A percentile compares a stretch with the other conserved stretches of the same genome.
Evolutionary conservation across 2,797 vertebrate genomes (phyloP).

Genomic region (Sebastes diploproa): DNA sequence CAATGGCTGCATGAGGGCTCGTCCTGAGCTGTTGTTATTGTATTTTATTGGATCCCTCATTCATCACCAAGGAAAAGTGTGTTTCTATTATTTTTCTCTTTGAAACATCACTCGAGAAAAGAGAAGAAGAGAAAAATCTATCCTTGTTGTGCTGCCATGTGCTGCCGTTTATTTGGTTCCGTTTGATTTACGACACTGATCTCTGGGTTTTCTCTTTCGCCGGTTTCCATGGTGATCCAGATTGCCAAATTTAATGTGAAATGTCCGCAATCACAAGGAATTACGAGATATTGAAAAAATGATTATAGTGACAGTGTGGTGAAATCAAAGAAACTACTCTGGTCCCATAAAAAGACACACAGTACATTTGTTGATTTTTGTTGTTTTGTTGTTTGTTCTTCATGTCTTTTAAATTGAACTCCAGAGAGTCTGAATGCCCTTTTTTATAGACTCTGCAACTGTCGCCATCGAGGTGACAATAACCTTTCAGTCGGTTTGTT

Average conservation of each 20-base stretch:
- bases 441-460: slow-evolving; percentile 16
- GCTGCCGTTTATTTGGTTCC: slow-evolving; percentile 44
- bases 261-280: slow-evolving; percentile 16
- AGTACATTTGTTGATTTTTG: background rate
- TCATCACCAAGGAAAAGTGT: background rate
- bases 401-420: background rate
- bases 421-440: background rate
- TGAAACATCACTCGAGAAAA: background rate
- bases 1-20: background rate
- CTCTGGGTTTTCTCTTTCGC: slow-evolving; percentile 1
- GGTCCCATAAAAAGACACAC: background rate
- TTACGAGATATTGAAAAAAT: slow-evolving; percentile 65
- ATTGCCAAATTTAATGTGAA: slow-evolving; percentile 33
- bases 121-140: background rate
- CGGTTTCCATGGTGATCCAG: slow-evolving; percentile 59
- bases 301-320: slow-evolving; percentile 49
- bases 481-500: slow-evolving; percentile 40
- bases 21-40: background rate
- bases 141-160: background rate
- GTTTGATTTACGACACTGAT: slow-evolving; percentile 58
- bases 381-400: background rate
- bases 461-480: slow-evolving; percentile 19
- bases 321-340: background rate
- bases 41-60: background rate
- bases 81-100: background rate